Conservation (phyloP, 2,113 vertebrate species). For the Ailuropoda melanoleuca region DNA sequence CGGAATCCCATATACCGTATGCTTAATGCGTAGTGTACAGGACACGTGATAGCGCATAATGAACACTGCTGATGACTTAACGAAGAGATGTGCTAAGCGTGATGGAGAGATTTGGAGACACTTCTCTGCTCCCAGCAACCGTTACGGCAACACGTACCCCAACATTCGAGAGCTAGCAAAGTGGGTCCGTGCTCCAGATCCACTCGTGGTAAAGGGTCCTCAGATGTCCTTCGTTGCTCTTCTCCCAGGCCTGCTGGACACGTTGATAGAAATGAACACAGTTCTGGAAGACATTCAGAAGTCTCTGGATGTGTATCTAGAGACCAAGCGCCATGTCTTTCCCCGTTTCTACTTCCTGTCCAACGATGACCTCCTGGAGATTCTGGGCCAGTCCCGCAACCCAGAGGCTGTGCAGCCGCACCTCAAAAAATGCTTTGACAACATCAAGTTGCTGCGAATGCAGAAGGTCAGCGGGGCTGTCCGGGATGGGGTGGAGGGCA, state of each 20-base stretch:
- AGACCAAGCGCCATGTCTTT: slow-evolving; percentile 92
- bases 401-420: slow-evolving; percentile 91
- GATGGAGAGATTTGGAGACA: neutral
- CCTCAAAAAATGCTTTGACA: slow-evolving; percentile 94
- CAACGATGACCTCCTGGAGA: slow-evolving; percentile 92
- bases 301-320: slow-evolving; percentile 92
- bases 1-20: neutral
- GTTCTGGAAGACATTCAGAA: slow-evolving; percentile 92
- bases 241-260: slow-evolving; percentile 87
- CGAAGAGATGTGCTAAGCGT: neutral
- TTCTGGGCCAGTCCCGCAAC: slow-evolving; percentile 92
- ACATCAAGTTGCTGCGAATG: slow-evolving; percentile 89
- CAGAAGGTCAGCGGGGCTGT: slow-evolving; percentile 82
- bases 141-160: neutral
- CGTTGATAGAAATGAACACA: slow-evolving; percentile 86
- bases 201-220: neutral
- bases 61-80: neutral
- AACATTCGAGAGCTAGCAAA: neutral
- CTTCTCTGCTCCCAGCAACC: neutral
- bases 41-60: neutral
- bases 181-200: neutral
- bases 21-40: neutral
- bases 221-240: neutral
- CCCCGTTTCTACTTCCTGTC: slow-evolving; percentile 95
- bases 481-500: neutral